Conservation (phyloP, 2,113 vertebrate genomes). For the Phalacrocorax carbo region DNA sequence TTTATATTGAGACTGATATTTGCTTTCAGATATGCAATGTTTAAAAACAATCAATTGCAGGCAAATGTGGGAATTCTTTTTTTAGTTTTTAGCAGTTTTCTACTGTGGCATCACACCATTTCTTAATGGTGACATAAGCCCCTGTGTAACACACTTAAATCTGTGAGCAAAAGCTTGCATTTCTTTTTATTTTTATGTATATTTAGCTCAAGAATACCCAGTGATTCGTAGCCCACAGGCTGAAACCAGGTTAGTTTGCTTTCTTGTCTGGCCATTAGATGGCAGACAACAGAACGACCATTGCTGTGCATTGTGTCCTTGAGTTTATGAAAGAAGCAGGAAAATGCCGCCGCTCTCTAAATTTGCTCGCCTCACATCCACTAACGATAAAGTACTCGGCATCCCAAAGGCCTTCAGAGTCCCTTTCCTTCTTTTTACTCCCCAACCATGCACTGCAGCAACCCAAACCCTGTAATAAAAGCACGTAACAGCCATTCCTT, state of each 20-base stretch:
- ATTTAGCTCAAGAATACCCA: neutral
- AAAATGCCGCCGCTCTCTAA: neutral
- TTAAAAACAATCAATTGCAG: neutral
- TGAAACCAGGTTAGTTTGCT: neutral
- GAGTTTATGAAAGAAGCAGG: neutral
- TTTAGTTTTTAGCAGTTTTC: neutral
- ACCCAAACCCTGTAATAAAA: neutral
- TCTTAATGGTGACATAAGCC: neutral
- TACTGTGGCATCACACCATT: neutral
- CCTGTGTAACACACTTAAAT: neutral
- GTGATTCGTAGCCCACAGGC: neutral
- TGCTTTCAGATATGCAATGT: neutral
- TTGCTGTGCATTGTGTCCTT: neutral
- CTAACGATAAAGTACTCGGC: neutral
- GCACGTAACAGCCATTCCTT: neutral
- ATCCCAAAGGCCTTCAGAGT: neutral
- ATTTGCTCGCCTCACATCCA: neutral
- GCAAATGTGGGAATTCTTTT: neutral
- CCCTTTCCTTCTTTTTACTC: neutral
- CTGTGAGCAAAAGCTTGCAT: neutral
- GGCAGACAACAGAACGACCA: conserved; percentile 30
- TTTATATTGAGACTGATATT: neutral
- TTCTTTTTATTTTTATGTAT: neutral
- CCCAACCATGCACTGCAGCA: neutral
- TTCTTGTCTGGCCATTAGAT: conserved; percentile 44